Percentiles rank a stretch among this genome's conserved stretches.
Evolutionary conservation across 2,113 vertebrate genomes (phyloP).

Genomic region (Solea solea): DNA sequence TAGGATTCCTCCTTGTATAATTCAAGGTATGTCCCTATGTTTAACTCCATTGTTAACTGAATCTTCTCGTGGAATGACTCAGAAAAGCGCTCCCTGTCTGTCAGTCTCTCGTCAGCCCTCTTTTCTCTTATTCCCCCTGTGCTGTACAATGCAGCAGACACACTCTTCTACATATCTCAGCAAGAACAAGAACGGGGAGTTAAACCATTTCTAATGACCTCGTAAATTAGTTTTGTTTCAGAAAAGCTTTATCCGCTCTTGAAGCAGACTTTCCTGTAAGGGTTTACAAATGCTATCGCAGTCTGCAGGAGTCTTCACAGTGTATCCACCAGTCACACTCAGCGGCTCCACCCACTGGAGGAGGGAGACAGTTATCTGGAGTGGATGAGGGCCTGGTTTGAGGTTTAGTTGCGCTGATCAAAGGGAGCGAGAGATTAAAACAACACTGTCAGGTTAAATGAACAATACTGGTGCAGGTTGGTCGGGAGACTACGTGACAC

Average conservation of each 20-base stretch:
- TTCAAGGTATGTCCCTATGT: slow-evolving; percentile 35
- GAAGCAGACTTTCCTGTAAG: slow-evolving; percentile 9
- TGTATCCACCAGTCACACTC: slow-evolving; percentile 16
- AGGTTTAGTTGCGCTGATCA: neutral
- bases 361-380: slow-evolving; percentile 35
- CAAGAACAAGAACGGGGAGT: slow-evolving; percentile 18
- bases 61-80: slow-evolving; percentile 47
- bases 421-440: neutral
- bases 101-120: slow-evolving; percentile 14
- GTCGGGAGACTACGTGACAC: slow-evolving; percentile 36
- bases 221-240: slow-evolving; percentile 34
- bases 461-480: neutral
- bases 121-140: slow-evolving; percentile 4
- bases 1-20: slow-evolving; percentile 29
- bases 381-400: neutral
- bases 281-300: slow-evolving; percentile 14
- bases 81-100: slow-evolving; percentile 29
- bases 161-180: slow-evolving; percentile 25
- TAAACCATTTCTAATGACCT: slow-evolving; percentile 49
- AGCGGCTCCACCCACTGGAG: slow-evolving; percentile 34
- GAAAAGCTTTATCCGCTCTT: slow-evolving; percentile 18
- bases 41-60: slow-evolving; percentile 43
- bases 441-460: neutral
- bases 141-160: slow-evolving; percentile 26
- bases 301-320: neutral